Evolutionary conservation across 1,140 invertebrate species (phyloP).

Genomic region (Drosophila nigromelanica): DNA sequence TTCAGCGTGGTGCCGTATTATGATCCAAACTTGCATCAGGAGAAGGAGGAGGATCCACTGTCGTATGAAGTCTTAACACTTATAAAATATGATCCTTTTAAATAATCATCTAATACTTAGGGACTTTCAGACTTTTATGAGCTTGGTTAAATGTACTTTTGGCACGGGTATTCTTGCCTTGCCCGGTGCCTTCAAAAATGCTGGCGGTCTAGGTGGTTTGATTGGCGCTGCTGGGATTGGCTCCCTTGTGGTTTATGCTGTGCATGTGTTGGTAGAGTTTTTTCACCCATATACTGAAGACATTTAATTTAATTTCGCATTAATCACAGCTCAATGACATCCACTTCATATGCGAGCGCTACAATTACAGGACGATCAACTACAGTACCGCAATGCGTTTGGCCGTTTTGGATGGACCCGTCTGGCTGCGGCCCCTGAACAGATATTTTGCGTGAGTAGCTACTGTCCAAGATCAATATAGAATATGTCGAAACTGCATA

Average conservation of each 20-base stretch:
- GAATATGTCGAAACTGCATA: too few species aligned
- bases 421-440: conserved; percentile 17
- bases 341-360: conserved; percentile 1
- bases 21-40: conserved; percentile 6
- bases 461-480: too few species aligned
- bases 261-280: conserved; percentile 57
- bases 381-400: conserved; percentile 56
- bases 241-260: conserved; percentile 43
- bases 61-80: conserved; percentile 37
- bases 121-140: conserved; percentile 53
- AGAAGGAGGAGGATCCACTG: conserved; percentile 11
- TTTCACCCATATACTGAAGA: background rate
- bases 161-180: conserved; percentile 67
- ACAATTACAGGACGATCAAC: conserved; percentile 14
- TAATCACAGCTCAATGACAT: conserved; percentile 41
- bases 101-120: conserved; percentile 19
- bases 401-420: conserved; percentile 43
- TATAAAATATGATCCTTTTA: background rate
- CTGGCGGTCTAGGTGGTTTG: conserved; percentile 55
- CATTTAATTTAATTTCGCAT: background rate
- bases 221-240: conserved; percentile 39
- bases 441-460: conserved; percentile 48
- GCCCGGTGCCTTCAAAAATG: conserved; percentile 43
- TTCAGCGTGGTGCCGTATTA: background rate
- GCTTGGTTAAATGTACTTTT: conserved; percentile 54